These are phyloP conservation scores for Calliopsis andreniformis DNA, from an alignment of 1,140 invertebrate species.

Conservation along the genomic window DNA sequence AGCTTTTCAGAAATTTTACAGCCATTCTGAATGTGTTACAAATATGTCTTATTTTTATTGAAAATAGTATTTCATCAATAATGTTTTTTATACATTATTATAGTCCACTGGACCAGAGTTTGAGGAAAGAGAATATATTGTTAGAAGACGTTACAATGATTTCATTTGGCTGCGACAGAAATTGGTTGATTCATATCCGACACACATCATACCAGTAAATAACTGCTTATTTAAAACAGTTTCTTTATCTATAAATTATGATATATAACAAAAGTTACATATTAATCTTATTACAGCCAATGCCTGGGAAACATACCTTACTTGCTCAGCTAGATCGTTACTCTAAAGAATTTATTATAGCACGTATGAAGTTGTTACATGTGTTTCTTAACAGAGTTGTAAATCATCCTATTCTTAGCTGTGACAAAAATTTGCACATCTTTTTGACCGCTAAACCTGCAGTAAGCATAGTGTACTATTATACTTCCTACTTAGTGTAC, in stretches of 20 bases:
- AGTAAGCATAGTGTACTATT: slow-evolving; percentile 76
- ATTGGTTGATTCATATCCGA: slow-evolving; percentile 85
- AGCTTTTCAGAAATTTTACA: no score
- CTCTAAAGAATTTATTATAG: slow-evolving; percentile 88
- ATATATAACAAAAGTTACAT: background rate
- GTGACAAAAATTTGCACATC: slow-evolving; percentile 85
- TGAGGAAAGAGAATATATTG: slow-evolving; percentile 86
- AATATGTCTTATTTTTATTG: no score
- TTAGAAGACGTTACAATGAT: slow-evolving; percentile 88
- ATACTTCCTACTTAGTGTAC: background rate
- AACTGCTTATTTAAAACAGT: background rate
- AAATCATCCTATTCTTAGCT: slow-evolving; percentile 88
- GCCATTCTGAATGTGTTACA: no score
- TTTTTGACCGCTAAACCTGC: slow-evolving; percentile 87
- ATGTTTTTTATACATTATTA: slow-evolving; percentile 45
- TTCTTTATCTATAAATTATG: background rate
- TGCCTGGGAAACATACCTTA: slow-evolving; percentile 88
- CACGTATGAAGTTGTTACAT: slow-evolving; percentile 87
- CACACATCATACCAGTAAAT: slow-evolving; percentile 87
- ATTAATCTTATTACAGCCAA: slow-evolving; percentile 82
- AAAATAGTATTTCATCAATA: background rate
- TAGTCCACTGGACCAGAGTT: slow-evolving; percentile 86
- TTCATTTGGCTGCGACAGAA: slow-evolving; percentile 88
- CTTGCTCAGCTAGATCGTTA: slow-evolving; percentile 88
- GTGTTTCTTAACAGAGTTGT: slow-evolving; percentile 85